phyloP scores from a whole-genome alignment of 2,113 vertebrate genomes.

The Lanius ludovicianus region DNA sequence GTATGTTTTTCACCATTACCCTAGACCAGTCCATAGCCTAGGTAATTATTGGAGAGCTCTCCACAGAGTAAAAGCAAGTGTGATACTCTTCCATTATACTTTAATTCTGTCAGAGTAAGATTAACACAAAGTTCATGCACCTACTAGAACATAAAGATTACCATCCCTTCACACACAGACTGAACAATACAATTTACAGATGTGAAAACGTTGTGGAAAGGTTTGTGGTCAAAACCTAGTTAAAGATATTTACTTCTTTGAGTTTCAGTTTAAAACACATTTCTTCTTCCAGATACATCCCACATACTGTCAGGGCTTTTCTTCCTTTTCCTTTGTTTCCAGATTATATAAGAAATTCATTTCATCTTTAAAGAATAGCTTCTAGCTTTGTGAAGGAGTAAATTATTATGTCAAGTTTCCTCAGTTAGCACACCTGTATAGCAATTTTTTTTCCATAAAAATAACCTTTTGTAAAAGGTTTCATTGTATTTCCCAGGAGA shows the following conservation, averaged over 20 bases:
- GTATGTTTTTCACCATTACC: neutral
- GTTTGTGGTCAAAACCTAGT: conserved; percentile 29
- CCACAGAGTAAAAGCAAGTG: neutral
- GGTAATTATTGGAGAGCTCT: neutral
- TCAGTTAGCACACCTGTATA: conserved; percentile 17
- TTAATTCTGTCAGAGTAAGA: neutral
- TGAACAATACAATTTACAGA: conserved; percentile 7
- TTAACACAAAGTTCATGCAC: neutral
- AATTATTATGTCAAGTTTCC: conserved; percentile 49
- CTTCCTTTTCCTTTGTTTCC: conserved; percentile 36
- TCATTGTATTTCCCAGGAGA: conserved; percentile 6
- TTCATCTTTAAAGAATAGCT: conserved; percentile 33
- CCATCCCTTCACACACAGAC: neutral
- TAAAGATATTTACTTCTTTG: conserved; percentile 34
- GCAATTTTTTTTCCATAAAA: conserved; percentile 11
- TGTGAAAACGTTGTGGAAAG: neutral
- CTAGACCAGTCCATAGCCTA: neutral
- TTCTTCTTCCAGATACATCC: conserved; percentile 33
- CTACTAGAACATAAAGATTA: neutral
- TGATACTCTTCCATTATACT: neutral
- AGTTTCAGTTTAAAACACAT: conserved; percentile 24
- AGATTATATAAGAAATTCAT: conserved; percentile 41
- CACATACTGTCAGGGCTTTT: conserved; percentile 41
- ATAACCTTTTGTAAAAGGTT: conserved; percentile 43
- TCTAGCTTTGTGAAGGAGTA: conserved; percentile 31